These are phyloP conservation scores for Oenanthe oenanthe DNA, from an alignment of 2,113 vertebrate genomes.

Conservation along the genomic window DNA sequence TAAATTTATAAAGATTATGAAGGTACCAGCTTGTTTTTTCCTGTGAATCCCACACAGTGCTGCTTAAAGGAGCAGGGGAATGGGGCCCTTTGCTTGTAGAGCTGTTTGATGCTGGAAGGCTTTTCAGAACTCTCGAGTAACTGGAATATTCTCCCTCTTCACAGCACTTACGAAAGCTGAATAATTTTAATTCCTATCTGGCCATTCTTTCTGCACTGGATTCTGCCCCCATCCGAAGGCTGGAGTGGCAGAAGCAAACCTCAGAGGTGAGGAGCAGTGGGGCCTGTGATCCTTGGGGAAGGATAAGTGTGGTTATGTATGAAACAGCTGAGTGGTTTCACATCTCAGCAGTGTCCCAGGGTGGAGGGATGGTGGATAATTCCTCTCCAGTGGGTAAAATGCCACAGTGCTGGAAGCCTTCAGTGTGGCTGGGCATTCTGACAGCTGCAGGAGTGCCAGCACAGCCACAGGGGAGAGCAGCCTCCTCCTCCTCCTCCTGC, in stretches of 20 bases:
- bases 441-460: not conserved
- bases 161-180: conserved; percentile 96
- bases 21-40: conserved; percentile 74
- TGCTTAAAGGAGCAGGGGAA: not conserved
- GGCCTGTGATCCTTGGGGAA: not conserved
- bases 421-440: not conserved
- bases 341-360: not conserved
- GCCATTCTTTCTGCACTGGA: conserved; percentile 97
- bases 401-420: not conserved
- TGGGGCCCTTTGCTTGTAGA: not conserved
- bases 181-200: conserved; percentile 99
- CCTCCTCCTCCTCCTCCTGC: not conserved
- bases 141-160: not conserved
- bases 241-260: conserved; percentile 99
- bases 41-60: not conserved
- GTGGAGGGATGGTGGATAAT: not conserved
- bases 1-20: conserved; percentile 99
- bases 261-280: conserved; percentile 85
- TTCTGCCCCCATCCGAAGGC: conserved; percentile 94
- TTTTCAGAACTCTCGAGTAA: not conserved
- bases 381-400: not conserved
- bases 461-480: not conserved
- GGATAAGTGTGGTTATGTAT: fast-evolving
- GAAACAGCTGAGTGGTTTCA: not conserved
- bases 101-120: not conserved